These are phyloP conservation scores for Procambarus clarkii DNA, from an alignment of 1,140 invertebrate genomes.

Conservation along the genomic window DNA sequence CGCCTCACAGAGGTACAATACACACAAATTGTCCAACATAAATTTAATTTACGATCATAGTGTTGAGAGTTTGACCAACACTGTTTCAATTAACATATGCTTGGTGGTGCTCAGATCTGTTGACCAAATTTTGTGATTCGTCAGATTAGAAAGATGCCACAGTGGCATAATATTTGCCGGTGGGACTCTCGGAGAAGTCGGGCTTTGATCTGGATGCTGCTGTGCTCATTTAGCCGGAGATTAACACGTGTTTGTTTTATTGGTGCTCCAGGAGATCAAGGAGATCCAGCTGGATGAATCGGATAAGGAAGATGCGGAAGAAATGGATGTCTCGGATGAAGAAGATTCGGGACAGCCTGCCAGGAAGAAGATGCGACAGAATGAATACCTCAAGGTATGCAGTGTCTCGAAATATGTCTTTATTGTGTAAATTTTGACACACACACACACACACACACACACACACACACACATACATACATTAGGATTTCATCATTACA, in stretches of 20 bases:
- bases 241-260: slow-evolving; percentile 12
- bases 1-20: not conserved
- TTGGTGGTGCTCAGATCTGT: not conserved
- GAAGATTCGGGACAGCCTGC: slow-evolving; percentile 79
- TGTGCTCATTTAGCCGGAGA: not conserved
- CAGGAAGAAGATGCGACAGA: slow-evolving; percentile 77
- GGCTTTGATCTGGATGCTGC: slow-evolving; percentile 41
- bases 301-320: slow-evolving; percentile 83
- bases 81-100: not conserved
- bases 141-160: not conserved
- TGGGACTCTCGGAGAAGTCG: not conserved
- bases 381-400: slow-evolving; percentile 71
- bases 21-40: not conserved
- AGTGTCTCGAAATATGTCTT: too few relatives aligned
- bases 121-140: not conserved
- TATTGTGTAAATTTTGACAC: too few relatives aligned
- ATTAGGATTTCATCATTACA: too few relatives aligned
- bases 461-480: too few relatives aligned
- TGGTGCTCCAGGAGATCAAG: slow-evolving; percentile 83
- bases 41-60: not conserved
- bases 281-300: slow-evolving; percentile 85
- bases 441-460: too few relatives aligned
- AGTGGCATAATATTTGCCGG: not conserved
- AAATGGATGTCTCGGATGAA: slow-evolving; percentile 88
- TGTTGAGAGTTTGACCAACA: not conserved